Percentiles rank a stretch among this genome's conserved stretches.
These are phyloP conservation scores for Dunckerocampus dactyliophorus DNA, from an alignment of 2,113 vertebrate species.

Conservation along the genomic window DNA sequence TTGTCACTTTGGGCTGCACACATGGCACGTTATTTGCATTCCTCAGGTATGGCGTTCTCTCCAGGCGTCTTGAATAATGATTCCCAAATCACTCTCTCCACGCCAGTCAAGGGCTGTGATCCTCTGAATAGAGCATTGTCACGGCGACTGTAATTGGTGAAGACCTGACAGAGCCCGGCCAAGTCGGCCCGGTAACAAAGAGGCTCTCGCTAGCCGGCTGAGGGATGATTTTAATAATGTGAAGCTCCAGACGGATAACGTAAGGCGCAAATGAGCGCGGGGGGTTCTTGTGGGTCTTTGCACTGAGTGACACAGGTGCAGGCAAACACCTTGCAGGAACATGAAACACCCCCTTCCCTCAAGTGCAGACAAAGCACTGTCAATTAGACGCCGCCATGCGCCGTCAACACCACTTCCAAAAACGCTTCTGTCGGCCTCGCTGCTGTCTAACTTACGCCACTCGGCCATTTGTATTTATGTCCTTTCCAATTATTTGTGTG, in stretches of 20 bases:
- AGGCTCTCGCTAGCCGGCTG: slow-evolving; percentile 90
- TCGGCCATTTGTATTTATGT: slow-evolving; percentile 62
- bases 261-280: slow-evolving; percentile 92
- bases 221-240: slow-evolving; percentile 99
- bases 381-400: slow-evolving; percentile 72
- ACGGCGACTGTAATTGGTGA: slow-evolving; percentile 99
- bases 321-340: slow-evolving; percentile 82
- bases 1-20: slow-evolving; percentile 84
- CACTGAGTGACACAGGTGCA: slow-evolving; percentile 97
- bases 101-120: slow-evolving; percentile 97
- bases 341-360: slow-evolving; percentile 76
- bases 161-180: slow-evolving; percentile 96
- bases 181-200: slow-evolving; percentile 97
- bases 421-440: slow-evolving; percentile 64
- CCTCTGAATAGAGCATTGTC: slow-evolving; percentile 98
- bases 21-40: slow-evolving; percentile 94
- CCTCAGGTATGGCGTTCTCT: slow-evolving; percentile 94
- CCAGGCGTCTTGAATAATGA: slow-evolving; percentile 94
- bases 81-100: slow-evolving; percentile 98
- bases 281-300: slow-evolving; percentile 88
- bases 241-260: slow-evolving; percentile 83
- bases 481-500: slow-evolving; percentile 70
- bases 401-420: slow-evolving; percentile 61
- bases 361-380: slow-evolving; percentile 70
- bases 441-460: slow-evolving; percentile 31